These are phyloP conservation scores for Etheostoma spectabile DNA, from an alignment of 2,113 vertebrate genomes.

Conservation along the genomic window DNA sequence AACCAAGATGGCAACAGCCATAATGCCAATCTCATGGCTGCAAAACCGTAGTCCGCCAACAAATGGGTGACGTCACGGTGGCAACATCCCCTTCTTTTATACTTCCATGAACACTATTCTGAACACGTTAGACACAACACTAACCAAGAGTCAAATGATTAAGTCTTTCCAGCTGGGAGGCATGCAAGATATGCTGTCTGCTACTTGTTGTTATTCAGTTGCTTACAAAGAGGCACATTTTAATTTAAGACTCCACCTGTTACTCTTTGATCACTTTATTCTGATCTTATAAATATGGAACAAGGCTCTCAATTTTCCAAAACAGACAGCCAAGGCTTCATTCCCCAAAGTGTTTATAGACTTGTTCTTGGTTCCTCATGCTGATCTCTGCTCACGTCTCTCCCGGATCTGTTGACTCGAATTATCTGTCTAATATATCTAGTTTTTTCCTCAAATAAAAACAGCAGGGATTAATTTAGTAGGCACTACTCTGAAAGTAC, in stretches of 20 bases:
- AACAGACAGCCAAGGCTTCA: conserved; percentile 42
- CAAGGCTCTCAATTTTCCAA: conserved; percentile 37
- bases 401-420: conserved; percentile 55
- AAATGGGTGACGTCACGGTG: too few species aligned
- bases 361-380: conserved; percentile 31
- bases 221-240: conserved; percentile 59
- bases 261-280: conserved; percentile 53
- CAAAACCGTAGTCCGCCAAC: too few species aligned
- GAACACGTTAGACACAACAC: conserved; percentile 7
- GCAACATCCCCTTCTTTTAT: too few species aligned
- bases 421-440: conserved; percentile 69
- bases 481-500: conserved; percentile 30
- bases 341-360: conserved; percentile 45
- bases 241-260: conserved; percentile 59
- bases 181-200: conserved; percentile 6
- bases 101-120: not conserved
- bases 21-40: too few species aligned
- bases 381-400: conserved; percentile 57
- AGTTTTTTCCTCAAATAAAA: conserved; percentile 55
- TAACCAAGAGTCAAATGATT: conserved; percentile 38
- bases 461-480: conserved; percentile 46
- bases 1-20: too few species aligned
- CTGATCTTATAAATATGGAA: conserved; percentile 39
- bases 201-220: conserved; percentile 44
- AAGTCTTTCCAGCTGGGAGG: conserved; percentile 21